Conservation (phyloP, 2,888 invertebrate genomes). For the Acrobasis suavella region DNA sequence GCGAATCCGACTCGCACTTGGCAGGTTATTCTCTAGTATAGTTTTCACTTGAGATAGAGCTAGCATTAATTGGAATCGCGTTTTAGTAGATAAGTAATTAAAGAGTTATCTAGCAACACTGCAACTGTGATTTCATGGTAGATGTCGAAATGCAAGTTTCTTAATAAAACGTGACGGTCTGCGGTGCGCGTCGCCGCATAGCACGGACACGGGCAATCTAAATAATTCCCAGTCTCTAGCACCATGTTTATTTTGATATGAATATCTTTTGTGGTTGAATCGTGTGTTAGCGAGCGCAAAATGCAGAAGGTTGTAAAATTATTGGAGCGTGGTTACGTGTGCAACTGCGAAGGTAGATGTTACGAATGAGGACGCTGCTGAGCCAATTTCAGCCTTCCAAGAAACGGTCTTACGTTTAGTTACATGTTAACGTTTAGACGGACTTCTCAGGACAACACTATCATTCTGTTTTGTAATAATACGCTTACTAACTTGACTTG, state of each 20-base stretch:
- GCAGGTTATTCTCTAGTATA: too few species aligned
- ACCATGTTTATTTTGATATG: slow-evolving; percentile 12
- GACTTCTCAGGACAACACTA: too few species aligned
- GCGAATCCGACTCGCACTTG: too few species aligned
- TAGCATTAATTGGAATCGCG: not conserved
- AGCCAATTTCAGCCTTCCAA: slow-evolving; percentile 4
- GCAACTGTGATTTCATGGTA: slow-evolving; percentile 11
- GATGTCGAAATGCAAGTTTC: slow-evolving; percentile 14
- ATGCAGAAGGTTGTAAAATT: slow-evolving; percentile 22
- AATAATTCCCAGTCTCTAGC: slow-evolving; percentile 11
- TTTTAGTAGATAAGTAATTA: slow-evolving; percentile 2
- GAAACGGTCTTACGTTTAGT: not conserved
- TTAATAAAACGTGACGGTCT: slow-evolving; percentile 17
- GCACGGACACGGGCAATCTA: slow-evolving; percentile 16
- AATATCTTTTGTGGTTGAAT: not conserved
- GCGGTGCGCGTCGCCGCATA: slow-evolving; percentile 9
- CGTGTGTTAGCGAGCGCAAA: not conserved
- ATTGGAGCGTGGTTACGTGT: slow-evolving; percentile 23
- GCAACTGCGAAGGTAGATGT: slow-evolving; percentile 6
- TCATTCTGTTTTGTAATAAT: too few species aligned
- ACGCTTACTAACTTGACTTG: too few species aligned
- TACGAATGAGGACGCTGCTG: slow-evolving; percentile 12
- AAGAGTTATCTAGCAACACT: not conserved
- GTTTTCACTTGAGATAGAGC: not conserved
- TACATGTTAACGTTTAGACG: too few species aligned